A percentile compares a stretch with the other conserved stretches of the same genome.
These are phyloP conservation scores for Fundulus diaphanus DNA, from an alignment of 2,797 vertebrate genomes.

Conservation along the genomic window DNA sequence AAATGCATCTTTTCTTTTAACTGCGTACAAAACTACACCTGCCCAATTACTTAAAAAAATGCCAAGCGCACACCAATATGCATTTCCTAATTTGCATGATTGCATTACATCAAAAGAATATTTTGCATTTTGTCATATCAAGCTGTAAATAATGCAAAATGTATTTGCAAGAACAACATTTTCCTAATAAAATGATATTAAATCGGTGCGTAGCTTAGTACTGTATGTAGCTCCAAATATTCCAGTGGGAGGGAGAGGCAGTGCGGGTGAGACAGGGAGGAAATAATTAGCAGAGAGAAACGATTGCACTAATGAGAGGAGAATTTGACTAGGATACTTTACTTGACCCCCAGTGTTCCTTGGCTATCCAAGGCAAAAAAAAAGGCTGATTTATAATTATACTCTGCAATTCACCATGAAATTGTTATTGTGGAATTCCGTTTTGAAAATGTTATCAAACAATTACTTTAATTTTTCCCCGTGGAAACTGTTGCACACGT, in stretches of 20 bases:
- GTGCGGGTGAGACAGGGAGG: constrained; percentile 57
- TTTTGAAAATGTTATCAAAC: constrained; percentile 88
- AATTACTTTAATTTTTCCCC: constrained; percentile 83
- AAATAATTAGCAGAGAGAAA: constrained; percentile 86
- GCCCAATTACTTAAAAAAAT: constrained; percentile 55
- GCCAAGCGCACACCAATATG: constrained; percentile 57
- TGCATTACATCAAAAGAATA: constrained; percentile 77
- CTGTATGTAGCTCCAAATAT: constrained; percentile 68
- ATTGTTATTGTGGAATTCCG: constrained; percentile 87
- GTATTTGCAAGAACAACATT: constrained; percentile 71
- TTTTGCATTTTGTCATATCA: constrained; percentile 75
- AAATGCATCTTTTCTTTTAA: constrained; percentile 74
- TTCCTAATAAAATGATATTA: constrained; percentile 46
- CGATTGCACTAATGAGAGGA: constrained; percentile 85
- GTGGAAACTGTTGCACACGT: constrained; percentile 81
- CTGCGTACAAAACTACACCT: constrained; percentile 64
- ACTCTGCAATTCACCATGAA: constrained; percentile 86
- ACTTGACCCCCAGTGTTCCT: constrained; percentile 83
- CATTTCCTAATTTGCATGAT: constrained; percentile 58
- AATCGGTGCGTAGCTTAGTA: constrained; percentile 62
- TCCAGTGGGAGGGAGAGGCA: constrained; percentile 56
- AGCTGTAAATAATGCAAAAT: constrained; percentile 73
- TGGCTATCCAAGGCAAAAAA: constrained; percentile 76
- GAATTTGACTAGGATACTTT: constrained; percentile 84
- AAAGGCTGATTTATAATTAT: constrained; percentile 84